These are phyloP conservation scores for Agriopis marginaria DNA, from an alignment of 2,888 invertebrate species.

Conservation along the genomic window DNA sequence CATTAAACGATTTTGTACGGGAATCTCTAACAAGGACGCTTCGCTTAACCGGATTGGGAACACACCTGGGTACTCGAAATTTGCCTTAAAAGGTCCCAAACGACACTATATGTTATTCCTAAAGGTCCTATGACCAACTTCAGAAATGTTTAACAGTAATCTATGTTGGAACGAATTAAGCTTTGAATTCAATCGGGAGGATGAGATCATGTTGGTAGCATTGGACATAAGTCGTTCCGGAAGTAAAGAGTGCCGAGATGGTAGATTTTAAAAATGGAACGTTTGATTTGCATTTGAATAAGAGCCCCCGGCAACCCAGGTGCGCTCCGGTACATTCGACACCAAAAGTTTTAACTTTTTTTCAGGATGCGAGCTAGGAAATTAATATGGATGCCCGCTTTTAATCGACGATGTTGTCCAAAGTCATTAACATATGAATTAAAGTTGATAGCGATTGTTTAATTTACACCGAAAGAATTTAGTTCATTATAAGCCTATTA, in stretches of 20 bases:
- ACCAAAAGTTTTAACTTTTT: slow-evolving; percentile 67
- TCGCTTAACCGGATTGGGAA: slow-evolving; percentile 86
- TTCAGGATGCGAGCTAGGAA: slow-evolving; percentile 52
- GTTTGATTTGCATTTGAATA: slow-evolving; percentile 87
- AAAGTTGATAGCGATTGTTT: slow-evolving; percentile 44
- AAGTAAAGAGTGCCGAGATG: slow-evolving; percentile 83
- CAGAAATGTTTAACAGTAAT: slow-evolving; percentile 45
- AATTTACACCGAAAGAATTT: slow-evolving; percentile 11
- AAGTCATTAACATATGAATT: slow-evolving; percentile 65
- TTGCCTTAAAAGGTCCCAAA: slow-evolving; percentile 84
- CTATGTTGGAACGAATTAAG: slow-evolving; percentile 43
- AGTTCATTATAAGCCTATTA: not conserved
- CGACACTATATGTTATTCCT: slow-evolving; percentile 60
- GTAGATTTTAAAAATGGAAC: slow-evolving; percentile 87
- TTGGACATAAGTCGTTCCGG: slow-evolving; percentile 84
- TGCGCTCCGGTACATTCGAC: slow-evolving; percentile 78
- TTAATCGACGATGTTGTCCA: slow-evolving; percentile 64
- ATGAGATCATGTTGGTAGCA: slow-evolving; percentile 62
- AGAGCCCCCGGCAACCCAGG: slow-evolving; percentile 85
- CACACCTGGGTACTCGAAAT: slow-evolving; percentile 86
- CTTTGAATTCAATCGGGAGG: slow-evolving; percentile 52
- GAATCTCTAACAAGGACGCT: slow-evolving; percentile 85
- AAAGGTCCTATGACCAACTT: slow-evolving; percentile 56
- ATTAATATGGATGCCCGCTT: slow-evolving; percentile 76
- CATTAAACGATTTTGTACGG: slow-evolving; percentile 85